Evolutionary conservation across 2,797 vertebrate species (phyloP).

Genomic region (Gambusia yucatana): DNA sequence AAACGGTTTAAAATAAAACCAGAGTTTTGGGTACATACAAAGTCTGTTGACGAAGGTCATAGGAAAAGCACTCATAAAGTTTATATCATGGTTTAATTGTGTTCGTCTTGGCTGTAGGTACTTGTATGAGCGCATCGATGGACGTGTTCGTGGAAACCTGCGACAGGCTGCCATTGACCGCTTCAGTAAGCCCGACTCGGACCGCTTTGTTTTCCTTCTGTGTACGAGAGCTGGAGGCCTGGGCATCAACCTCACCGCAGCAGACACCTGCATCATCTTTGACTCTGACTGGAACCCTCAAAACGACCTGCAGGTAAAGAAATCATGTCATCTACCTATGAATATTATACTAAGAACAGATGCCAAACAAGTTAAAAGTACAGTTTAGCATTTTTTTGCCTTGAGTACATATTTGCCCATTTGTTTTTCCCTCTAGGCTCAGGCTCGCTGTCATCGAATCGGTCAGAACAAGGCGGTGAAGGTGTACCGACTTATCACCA

Average conservation of each 20-base stretch:
- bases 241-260: conserved; percentile 97
- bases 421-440: conserved; percentile 82
- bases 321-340: background rate
- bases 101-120: conserved; percentile 77
- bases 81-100: background rate
- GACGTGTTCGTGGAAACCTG: conserved; percentile 94
- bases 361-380: background rate
- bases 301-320: conserved; percentile 94
- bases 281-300: conserved; percentile 99
- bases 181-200: conserved; percentile 97
- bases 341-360: background rate
- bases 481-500: conserved; percentile 96
- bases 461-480: conserved; percentile 99
- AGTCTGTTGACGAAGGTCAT: background rate
- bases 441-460: conserved; percentile 97
- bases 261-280: conserved; percentile 98
- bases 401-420: background rate
- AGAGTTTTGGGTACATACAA: background rate
- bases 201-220: conserved; percentile 97
- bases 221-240: conserved; percentile 96
- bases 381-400: background rate
- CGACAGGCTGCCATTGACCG: conserved; percentile 97
- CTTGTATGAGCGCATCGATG: conserved; percentile 95
- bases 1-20: conserved; percentile 9
- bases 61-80: background rate